Percentiles rank a stretch among this genome's conserved stretches.
Conservation (phyloP, 2,797 vertebrate genomes). For the Bucorvus abyssinicus region DNA sequence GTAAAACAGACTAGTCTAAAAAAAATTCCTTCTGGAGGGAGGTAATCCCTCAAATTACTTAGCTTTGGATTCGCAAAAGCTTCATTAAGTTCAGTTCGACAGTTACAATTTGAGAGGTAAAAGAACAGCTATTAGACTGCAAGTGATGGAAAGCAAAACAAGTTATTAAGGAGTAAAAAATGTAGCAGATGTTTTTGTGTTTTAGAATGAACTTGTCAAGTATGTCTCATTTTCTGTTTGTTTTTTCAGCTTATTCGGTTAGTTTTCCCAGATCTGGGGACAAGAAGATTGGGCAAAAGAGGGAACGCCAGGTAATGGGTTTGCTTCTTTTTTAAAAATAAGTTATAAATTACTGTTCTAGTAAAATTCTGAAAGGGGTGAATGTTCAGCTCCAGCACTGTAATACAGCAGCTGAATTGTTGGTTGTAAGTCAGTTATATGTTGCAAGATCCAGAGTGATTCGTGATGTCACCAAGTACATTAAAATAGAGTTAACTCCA, state of each 20-base stretch:
- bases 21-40: not conserved
- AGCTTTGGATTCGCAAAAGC: fast-evolving
- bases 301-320: conserved; percentile 62
- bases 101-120: not conserved
- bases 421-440: not conserved
- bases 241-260: conserved; percentile 61
- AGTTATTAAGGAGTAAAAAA: not conserved
- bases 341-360: not conserved
- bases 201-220: not conserved
- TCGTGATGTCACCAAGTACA: not conserved
- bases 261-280: conserved; percentile 69
- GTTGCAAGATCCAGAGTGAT: not conserved
- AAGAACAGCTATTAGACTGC: not conserved
- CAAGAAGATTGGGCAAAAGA: conserved; percentile 68
- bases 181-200: not conserved
- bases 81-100: not conserved
- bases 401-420: not conserved
- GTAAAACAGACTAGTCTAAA: not conserved
- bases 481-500: not conserved
- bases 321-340: not conserved
- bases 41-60: not conserved
- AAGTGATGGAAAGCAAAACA: not conserved
- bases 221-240: not conserved
- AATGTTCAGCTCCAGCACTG: not conserved
- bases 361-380: not conserved